Base-by-base conservation (phyloP, 2,888 invertebrate species). In the Rotaria socialis region DNA sequence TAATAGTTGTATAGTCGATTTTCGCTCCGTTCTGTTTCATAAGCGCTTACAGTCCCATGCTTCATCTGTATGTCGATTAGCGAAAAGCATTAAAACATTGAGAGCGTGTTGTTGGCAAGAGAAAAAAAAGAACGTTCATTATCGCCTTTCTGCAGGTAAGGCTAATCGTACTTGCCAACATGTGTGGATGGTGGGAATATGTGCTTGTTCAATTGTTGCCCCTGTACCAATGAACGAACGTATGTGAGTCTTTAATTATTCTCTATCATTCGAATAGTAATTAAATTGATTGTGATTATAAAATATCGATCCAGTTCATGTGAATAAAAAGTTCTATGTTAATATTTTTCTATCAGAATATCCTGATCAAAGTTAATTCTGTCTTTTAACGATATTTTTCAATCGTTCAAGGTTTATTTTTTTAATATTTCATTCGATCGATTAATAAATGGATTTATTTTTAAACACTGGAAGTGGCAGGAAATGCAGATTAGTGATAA, bases 1-100 rank as follows among this genome's bases (percentile, higher is more conserved):
- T 16, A 67, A 35, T 35, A 35, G 67, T 67, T 67, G 67, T 5
- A 35, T 35, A 67, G 67, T 35, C 67, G 67, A 67, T 67, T 67
- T 67, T 67, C 67, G 19, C 67, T 35, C 35, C 67, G 67, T 67
- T 67, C 67, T 67, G 35, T 67, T 67, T 67, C 67, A 67, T 35
- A 67, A 35, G 19, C 27, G 35, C 35, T 67, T 35, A 16, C 35
- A 1, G 35, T 24, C 19, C 27, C 27, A 67, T 14, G 35, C 67
- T 35, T 67, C 35, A 67, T 50, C 8, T 67, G 67, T 67, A 35
- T 35, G 67, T 67, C 67, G 67, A 67, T 67, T 67, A 35, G 67
- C 35, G 35, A 35, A 67, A 11, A 1, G 14, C 35, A 67, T 67
- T 67, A 35, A 14, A 60, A n/a, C 27, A 27, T 60, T 5, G 58